A percentile compares a stretch with the other conserved stretches of the same genome.
phyloP scores from a whole-genome alignment of 2,113 vertebrate genomes.

The Gymnobelideus leadbeateri region DNA sequence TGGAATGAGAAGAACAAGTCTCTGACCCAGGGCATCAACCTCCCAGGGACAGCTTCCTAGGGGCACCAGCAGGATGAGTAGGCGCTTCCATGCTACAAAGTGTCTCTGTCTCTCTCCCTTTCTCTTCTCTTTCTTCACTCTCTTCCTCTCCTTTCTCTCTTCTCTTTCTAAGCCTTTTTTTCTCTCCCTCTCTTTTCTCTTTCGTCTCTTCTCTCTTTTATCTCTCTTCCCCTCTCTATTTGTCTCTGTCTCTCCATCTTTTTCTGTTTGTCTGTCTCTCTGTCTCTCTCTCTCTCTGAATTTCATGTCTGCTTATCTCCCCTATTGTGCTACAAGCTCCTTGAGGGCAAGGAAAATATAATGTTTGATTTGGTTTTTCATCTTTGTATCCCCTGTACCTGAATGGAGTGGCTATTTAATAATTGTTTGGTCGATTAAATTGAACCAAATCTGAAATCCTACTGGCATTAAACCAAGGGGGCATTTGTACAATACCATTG shows the following conservation, averaged over 20 bases:
- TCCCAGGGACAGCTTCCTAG: neutral
- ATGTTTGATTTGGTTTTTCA: neutral
- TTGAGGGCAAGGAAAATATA: neutral
- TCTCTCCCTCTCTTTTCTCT: too few species aligned
- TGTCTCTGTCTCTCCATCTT: too few species aligned
- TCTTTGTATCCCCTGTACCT: neutral
- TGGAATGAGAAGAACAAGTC: neutral
- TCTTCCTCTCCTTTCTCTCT: too few species aligned
- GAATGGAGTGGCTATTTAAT: neutral
- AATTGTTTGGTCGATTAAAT: neutral
- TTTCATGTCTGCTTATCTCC: neutral
- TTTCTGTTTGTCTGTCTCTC: too few species aligned
- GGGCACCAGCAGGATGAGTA: neutral
- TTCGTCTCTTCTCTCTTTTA: too few species aligned
- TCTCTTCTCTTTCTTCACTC: neutral
- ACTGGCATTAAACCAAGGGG: constrained; percentile 29
- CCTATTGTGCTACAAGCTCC: neutral
- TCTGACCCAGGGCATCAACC: neutral
- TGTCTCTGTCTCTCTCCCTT: too few species aligned
- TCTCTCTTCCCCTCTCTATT: neutral
- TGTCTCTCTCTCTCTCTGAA: neutral
- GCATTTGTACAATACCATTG: constrained; percentile 47
- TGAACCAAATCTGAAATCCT: constrained; percentile 22
- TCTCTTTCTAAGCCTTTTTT: too few species aligned
- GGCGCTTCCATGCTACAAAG: neutral